Conservation (phyloP, 2,797 vertebrate genomes). For the Apogon talboti region DNA sequence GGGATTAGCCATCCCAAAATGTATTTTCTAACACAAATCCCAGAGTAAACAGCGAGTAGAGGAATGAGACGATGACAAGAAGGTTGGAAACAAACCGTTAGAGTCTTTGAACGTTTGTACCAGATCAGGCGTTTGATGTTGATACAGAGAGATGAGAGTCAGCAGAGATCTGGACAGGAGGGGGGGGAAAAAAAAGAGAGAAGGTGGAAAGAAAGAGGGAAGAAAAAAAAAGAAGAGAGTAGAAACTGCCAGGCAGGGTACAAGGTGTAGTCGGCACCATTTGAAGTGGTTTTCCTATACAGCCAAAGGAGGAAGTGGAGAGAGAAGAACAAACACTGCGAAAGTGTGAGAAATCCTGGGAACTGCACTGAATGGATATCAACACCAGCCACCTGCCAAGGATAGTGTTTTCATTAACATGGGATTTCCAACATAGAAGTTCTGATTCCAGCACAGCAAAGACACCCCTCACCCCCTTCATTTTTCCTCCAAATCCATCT, state of each 20-base stretch:
- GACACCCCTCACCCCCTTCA: constrained; percentile 34
- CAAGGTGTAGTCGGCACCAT: constrained; percentile 62
- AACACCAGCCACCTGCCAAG: constrained; percentile 70
- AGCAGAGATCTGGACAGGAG: constrained; percentile 51
- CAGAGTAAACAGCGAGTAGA: constrained; percentile 75
- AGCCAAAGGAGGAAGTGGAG: constrained; percentile 74
- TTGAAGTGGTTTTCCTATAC: constrained; percentile 76
- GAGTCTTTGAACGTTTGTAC: constrained; percentile 70
- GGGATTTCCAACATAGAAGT: constrained; percentile 77
- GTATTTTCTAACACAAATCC: constrained; percentile 83
- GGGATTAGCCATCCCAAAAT: constrained; percentile 80
- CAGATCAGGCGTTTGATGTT: constrained; percentile 77
- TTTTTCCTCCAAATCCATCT: constrained; percentile 53
- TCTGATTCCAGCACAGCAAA: constrained; percentile 65
- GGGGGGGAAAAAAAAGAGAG: constrained; percentile 26
- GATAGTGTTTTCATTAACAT: constrained; percentile 79
- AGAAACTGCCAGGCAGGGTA: constrained; percentile 58
- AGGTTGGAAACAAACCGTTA: constrained; percentile 77
- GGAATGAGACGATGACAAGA: constrained; percentile 76
- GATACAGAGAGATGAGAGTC: constrained; percentile 66
- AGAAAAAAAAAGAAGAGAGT: background rate
- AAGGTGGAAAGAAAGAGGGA: constrained; percentile 20
- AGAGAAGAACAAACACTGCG: constrained; percentile 70
- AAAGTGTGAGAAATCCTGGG: constrained; percentile 77
- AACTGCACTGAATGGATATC: constrained; percentile 74